A percentile compares a stretch with the other conserved stretches of the same genome.
Conservation (phyloP, 2,797 vertebrate genomes). For the Epinephelus awoara region DNA sequence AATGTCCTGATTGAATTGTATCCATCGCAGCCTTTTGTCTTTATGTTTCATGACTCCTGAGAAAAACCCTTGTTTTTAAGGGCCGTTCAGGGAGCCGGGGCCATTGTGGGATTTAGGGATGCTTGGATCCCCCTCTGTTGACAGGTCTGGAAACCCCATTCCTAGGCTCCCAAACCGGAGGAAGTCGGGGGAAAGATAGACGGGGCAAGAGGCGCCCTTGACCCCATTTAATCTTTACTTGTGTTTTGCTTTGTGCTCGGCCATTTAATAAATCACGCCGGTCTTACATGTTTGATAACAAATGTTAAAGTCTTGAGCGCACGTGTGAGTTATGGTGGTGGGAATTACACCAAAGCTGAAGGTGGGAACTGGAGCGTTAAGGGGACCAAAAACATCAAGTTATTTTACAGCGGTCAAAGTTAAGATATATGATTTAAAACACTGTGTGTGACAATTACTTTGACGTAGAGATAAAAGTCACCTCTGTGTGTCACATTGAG, state of each 20-base stretch:
- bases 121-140: conserved; percentile 22
- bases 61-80: conserved; percentile 61
- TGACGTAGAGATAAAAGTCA: no score
- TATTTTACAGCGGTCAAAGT: not conserved
- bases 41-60: conserved; percentile 44
- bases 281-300: conserved; percentile 45
- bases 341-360: not conserved
- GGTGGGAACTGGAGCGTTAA: not conserved
- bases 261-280: conserved; percentile 63
- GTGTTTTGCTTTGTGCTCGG: conserved; percentile 35
- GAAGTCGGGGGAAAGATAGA: conserved; percentile 15
- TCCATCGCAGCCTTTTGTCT: conserved; percentile 56
- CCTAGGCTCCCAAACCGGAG: conserved; percentile 31
- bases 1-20: conserved; percentile 38
- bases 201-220: conserved; percentile 34
- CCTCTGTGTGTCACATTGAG: not conserved
- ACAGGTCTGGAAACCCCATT: conserved; percentile 77
- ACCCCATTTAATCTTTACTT: conserved; percentile 39
- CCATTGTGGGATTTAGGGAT: conserved; percentile 54
- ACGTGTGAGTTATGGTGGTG: conserved; percentile 25
- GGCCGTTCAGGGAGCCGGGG: conserved; percentile 42
- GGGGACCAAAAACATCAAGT: not conserved
- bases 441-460: not conserved
- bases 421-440: not conserved
- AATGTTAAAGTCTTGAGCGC: conserved; percentile 31